A percentile compares a stretch with the other conserved stretches of the same genome.
Conservation (phyloP, 2,797 vertebrate genomes). For the Serranus cabrilla region DNA sequence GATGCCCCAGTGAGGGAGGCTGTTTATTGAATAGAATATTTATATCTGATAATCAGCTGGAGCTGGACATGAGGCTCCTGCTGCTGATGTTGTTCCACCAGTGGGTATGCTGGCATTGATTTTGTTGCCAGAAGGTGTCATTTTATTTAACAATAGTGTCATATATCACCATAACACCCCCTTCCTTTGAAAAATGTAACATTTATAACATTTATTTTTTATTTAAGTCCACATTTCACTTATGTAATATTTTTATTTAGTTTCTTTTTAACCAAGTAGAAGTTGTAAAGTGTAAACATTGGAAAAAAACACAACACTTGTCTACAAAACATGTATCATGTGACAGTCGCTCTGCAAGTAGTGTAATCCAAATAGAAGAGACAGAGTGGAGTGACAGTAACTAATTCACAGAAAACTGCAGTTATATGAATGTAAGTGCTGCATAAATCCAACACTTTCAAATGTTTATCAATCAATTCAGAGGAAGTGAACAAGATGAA, state of each 20-base stretch:
- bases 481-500: conserved; percentile 42
- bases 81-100: background rate
- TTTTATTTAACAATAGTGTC: background rate
- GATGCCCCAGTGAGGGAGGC: background rate
- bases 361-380: conserved; percentile 1
- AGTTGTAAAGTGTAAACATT: background rate
- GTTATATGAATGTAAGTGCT: conserved; percentile 21
- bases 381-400: background rate
- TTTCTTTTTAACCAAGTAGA: background rate
- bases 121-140: too few relatives aligned
- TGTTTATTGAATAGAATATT: background rate
- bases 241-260: background rate
- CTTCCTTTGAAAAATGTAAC: background rate
- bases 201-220: background rate
- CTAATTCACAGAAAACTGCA: background rate
- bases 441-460: conserved; percentile 11
- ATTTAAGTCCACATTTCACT: background rate
- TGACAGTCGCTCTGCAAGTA: conserved; percentile 3
- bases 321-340: background rate
- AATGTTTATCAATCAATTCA: conserved; percentile 37
- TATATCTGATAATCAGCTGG: background rate
- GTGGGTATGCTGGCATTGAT: background rate
- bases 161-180: background rate
- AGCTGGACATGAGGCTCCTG: background rate
- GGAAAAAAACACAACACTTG: background rate